Evolutionary conservation across 2,888 invertebrate species (phyloP).

Genomic region (Aphodius granarius): DNA sequence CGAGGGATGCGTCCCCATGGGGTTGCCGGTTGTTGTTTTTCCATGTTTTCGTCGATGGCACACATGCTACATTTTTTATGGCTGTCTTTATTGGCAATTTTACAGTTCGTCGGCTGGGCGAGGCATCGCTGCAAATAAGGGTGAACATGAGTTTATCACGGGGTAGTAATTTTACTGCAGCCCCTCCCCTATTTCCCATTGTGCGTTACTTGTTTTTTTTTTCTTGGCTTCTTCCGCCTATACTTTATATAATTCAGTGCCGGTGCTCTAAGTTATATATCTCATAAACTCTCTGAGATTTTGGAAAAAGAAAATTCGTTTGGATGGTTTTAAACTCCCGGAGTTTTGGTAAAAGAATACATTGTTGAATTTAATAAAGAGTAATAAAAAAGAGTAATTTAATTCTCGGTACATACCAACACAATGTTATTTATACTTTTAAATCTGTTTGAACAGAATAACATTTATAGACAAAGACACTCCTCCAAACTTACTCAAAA

Average conservation of each 20-base stretch:
- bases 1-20: not conserved
- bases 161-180: not conserved
- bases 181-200: not conserved
- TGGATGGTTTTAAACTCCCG: no score
- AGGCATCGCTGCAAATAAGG: conserved; percentile 3
- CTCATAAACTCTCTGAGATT: not conserved
- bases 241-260: not conserved
- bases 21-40: not conserved
- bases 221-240: not conserved
- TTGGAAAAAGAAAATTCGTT: not conserved
- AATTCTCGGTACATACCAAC: no score
- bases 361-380: no score
- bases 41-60: not conserved
- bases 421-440: no score
- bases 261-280: not conserved
- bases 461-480: not conserved
- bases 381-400: no score
- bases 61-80: not conserved
- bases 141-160: not conserved
- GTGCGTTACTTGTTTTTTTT: not conserved
- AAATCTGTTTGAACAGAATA: not conserved
- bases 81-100: conserved; percentile 7
- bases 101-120: conserved; percentile 7
- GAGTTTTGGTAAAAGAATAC: no score
- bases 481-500: not conserved